Evolutionary conservation across 2,113 vertebrate species (phyloP).

Genomic region (Pagrus major): DNA sequence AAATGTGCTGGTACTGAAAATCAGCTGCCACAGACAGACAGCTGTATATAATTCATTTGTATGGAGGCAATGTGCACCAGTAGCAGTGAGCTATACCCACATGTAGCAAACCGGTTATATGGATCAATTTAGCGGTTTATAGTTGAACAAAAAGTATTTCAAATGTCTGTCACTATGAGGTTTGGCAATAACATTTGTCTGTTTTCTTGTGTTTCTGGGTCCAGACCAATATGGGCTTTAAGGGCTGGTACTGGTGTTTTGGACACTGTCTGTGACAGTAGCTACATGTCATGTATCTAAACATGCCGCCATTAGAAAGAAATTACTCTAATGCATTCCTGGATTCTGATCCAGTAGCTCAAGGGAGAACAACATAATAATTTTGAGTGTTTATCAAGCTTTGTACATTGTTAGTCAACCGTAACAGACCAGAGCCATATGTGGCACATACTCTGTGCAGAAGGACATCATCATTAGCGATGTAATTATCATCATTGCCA

Average conservation of each 20-base stretch:
- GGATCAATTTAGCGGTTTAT: too few relatives aligned
- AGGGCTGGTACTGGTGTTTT: not conserved
- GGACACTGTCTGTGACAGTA: not conserved
- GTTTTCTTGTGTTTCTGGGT: not conserved
- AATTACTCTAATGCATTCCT: not conserved
- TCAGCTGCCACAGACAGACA: not conserved
- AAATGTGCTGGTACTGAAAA: constrained; percentile 6
- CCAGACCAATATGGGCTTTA: not conserved
- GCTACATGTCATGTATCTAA: not conserved
- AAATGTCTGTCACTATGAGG: too few relatives aligned
- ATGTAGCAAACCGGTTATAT: too few relatives aligned
- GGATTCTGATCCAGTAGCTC: not conserved
- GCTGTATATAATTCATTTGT: constrained; percentile 5
- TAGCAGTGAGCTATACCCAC: too few relatives aligned
- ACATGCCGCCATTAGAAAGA: not conserved
- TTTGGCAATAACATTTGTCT: too few relatives aligned
- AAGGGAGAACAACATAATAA: not conserved
- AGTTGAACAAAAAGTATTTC: too few relatives aligned
- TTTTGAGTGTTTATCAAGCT: constrained; percentile 15
- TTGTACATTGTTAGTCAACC: constrained; percentile 27
- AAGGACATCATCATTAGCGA: constrained; percentile 50
- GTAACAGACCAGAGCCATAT: constrained; percentile 20
- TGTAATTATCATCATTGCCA: constrained; percentile 48
- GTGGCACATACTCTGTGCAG: constrained; percentile 29
- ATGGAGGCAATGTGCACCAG: not conserved